Conservation (phyloP, 2,113 vertebrate genomes). For the Polyodon spathula region DNA sequence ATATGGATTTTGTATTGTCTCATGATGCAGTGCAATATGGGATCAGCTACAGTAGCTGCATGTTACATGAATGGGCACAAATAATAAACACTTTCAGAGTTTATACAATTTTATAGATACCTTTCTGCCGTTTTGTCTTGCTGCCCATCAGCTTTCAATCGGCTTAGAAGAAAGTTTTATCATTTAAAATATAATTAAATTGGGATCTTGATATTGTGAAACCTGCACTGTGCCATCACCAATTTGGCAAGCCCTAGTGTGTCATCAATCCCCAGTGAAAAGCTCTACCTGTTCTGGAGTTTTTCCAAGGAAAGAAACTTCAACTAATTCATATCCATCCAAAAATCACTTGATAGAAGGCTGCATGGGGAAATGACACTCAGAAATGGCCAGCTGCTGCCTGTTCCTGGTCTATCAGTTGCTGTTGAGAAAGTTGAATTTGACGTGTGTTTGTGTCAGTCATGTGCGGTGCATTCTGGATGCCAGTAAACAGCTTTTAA, state of each 20-base stretch:
- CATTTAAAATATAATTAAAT: background rate
- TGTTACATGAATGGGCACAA: background rate
- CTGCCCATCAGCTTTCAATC: background rate
- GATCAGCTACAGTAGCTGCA: background rate
- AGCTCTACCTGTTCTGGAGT: too few relatives aligned
- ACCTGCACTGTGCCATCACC: background rate
- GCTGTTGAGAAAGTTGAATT: too few relatives aligned
- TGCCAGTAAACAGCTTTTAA: too few relatives aligned
- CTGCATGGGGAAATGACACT: too few relatives aligned
- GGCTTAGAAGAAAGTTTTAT: background rate
- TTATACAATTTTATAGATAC: background rate
- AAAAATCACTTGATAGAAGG: too few relatives aligned
- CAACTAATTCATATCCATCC: too few relatives aligned
- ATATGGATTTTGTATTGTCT: background rate
- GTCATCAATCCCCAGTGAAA: background rate
- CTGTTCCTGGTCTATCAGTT: too few relatives aligned
- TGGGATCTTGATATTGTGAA: background rate
- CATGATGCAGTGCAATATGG: background rate
- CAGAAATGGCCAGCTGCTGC: too few relatives aligned
- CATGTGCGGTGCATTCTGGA: too few relatives aligned
- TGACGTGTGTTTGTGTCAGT: too few relatives aligned
- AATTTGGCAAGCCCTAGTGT: background rate
- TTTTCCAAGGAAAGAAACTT: too few relatives aligned
- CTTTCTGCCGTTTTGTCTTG: background rate
- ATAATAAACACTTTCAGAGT: background rate